Base-by-base conservation (phyloP, 2,797 vertebrate genomes). In the Ptychadena robeensis region DNA sequence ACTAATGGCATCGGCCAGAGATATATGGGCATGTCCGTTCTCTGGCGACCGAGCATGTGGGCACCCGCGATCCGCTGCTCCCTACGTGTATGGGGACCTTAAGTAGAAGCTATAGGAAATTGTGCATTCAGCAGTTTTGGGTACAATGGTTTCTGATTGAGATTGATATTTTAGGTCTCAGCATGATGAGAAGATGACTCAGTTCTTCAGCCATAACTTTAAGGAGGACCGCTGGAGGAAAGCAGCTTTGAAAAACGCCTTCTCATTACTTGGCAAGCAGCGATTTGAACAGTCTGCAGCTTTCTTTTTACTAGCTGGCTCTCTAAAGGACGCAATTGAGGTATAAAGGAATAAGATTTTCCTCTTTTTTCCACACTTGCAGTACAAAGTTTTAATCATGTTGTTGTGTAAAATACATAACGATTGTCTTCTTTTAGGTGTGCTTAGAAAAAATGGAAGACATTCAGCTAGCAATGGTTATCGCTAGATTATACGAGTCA, bases 381-480 rank as follows among this genome's bases (percentile, higher is more conserved):
- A 2, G 7, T 15, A 69, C 53, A 25, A 7, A 22, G 14, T 28
- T 25, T 5, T 64, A 53, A 14, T 31, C 4, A 15, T 35, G 44
- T 9, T 1, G 15, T 25, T 77, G n/a, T 2, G 34, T n/a, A 5
- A 8, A 14, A 53, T 32, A 27, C 4, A 15, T 40, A n/a, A 59
- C 1, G 8, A 9, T 61, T n/a, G 38, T 27, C 25, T 61, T 12
- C 1, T 64, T 63, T 12, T 28, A 99, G 98, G 98, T 99, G 3
- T 95, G 97, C 88, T 88, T 99, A 90, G 98, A 99, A 88, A 99
- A 99, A 91, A 99, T 99, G 97, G 98, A 99, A 88, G 98, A 99
- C 87, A 95, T 98, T 86, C 98, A 99, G 89, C 85, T 99, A 88
- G 98, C 98, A 78, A 97, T 98, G 96, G 94, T 99, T 71, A 96